A percentile compares a stretch with the other conserved stretches of the same genome.
Evolutionary conservation across 1,140 invertebrate genomes (phyloP).

Genomic region (Leptopilina clavipes): DNA sequence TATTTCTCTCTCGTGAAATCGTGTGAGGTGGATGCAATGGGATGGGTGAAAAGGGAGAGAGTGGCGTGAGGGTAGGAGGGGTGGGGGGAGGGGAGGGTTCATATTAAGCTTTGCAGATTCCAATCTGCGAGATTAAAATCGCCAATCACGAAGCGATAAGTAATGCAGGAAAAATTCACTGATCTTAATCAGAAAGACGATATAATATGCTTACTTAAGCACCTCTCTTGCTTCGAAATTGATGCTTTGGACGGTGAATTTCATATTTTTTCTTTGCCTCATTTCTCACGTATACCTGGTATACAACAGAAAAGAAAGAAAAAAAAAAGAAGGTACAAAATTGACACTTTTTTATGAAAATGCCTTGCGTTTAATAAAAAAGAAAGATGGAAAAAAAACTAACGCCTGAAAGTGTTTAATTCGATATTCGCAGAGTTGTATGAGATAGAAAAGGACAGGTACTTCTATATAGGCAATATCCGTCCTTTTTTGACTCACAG

Average conservation of each 20-base stretch:
- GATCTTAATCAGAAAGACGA: conserved; percentile 21
- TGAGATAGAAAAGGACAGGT: too few species aligned
- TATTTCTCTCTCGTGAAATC: background rate
- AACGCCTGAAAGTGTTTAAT: too few species aligned
- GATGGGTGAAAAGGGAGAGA: too few species aligned
- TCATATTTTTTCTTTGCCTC: background rate
- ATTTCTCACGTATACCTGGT: background rate
- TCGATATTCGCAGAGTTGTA: too few species aligned
- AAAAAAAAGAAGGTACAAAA: too few species aligned
- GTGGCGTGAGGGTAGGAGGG: too few species aligned
- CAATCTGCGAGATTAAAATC: conserved; percentile 29
- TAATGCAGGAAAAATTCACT: conserved; percentile 25
- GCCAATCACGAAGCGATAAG: conserved; percentile 14
- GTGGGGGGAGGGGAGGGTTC: conserved; percentile 12
- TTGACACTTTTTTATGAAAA: too few species aligned
- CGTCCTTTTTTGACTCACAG: too few species aligned
- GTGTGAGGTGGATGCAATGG: background rate
- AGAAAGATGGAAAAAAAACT: too few species aligned
- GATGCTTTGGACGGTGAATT: background rate
- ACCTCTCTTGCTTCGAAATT: background rate
- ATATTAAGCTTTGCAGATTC: conserved; percentile 41
- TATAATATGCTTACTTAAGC: conserved; percentile 15
- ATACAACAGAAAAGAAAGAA: too few species aligned
- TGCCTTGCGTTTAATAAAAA: too few species aligned
- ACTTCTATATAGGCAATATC: too few species aligned